These are phyloP conservation scores for Alcedo quadribrachys DNA, from an alignment of 2,797 vertebrate species.

Conservation along the genomic window DNA sequence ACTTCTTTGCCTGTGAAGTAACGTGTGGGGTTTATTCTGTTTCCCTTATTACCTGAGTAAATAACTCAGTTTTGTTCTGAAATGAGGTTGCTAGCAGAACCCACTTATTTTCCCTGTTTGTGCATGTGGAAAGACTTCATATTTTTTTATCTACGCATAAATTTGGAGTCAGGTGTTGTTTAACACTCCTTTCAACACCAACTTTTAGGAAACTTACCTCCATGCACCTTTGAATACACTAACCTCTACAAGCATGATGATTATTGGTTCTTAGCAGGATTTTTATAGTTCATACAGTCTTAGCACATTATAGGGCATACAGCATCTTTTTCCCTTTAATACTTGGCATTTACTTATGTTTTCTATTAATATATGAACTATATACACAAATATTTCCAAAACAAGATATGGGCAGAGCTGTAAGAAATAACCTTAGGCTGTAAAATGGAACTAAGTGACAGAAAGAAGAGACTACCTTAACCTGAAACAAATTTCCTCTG, in stretches of 20 bases:
- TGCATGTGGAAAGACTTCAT: not conserved
- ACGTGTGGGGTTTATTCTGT: not conserved
- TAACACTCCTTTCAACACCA: not conserved
- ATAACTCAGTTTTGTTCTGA: not conserved
- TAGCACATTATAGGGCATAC: not conserved
- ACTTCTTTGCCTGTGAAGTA: not conserved
- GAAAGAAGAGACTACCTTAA: not conserved
- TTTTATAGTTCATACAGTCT: not conserved
- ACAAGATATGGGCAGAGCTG: not conserved
- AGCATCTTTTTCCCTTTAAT: not conserved
- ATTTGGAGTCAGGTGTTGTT: not conserved
- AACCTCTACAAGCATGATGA: not conserved
- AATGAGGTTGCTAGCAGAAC: not conserved
- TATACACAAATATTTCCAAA: not conserved
- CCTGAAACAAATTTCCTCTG: constrained; percentile 1
- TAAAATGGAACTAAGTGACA: not conserved
- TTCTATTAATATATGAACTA: not conserved
- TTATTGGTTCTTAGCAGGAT: not conserved
- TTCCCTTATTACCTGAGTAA: not conserved
- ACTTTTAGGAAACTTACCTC: not conserved
- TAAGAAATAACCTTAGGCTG: not conserved
- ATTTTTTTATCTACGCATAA: not conserved
- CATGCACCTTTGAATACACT: not conserved
- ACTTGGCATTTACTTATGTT: not conserved
- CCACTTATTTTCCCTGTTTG: not conserved